Evolutionary conservation across 2,113 vertebrate species (phyloP).

Genomic region (Nibea albiflora): DNA sequence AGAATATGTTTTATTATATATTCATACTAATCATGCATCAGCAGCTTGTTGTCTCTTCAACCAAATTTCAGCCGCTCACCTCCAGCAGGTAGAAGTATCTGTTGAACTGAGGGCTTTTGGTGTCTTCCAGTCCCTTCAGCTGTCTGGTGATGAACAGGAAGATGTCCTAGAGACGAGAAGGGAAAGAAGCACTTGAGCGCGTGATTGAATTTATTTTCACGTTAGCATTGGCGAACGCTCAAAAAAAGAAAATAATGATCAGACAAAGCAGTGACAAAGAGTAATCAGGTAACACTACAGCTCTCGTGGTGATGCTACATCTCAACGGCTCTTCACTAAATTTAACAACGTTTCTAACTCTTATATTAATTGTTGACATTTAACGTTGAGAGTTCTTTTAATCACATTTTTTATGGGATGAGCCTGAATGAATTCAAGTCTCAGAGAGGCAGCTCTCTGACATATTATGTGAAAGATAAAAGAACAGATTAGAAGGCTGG

Average conservation of each 20-base stretch:
- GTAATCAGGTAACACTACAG: too few relatives aligned
- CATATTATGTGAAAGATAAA: not conserved
- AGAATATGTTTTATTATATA: too few relatives aligned
- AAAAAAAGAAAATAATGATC: not conserved
- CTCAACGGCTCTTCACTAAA: too few relatives aligned
- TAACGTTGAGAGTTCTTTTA: not conserved
- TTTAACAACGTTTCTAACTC: too few relatives aligned
- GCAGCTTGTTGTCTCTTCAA: not conserved
- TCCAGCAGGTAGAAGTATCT: conserved; percentile 99
- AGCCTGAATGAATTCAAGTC: too few relatives aligned
- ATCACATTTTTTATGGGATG: too few relatives aligned
- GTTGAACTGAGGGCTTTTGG: conserved; percentile 99
- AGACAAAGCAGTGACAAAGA: too few relatives aligned
- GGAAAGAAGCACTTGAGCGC: not conserved
- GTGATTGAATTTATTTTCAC: not conserved
- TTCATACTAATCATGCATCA: conserved; percentile 83
- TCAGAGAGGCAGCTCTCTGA: too few relatives aligned
- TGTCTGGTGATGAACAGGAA: conserved; percentile 99
- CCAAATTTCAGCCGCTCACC: conserved; percentile 73
- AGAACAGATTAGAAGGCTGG: not conserved
- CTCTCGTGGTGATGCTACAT: too few relatives aligned
- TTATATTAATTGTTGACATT: not conserved
- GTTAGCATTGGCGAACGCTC: not conserved
- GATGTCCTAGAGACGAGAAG: conserved; percentile 89
- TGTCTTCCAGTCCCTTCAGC: conserved; percentile 98